These are phyloP conservation scores for Aphelenchoides fujianensis DNA, from an alignment of 1,140 invertebrate species.

Conservation along the genomic window DNA sequence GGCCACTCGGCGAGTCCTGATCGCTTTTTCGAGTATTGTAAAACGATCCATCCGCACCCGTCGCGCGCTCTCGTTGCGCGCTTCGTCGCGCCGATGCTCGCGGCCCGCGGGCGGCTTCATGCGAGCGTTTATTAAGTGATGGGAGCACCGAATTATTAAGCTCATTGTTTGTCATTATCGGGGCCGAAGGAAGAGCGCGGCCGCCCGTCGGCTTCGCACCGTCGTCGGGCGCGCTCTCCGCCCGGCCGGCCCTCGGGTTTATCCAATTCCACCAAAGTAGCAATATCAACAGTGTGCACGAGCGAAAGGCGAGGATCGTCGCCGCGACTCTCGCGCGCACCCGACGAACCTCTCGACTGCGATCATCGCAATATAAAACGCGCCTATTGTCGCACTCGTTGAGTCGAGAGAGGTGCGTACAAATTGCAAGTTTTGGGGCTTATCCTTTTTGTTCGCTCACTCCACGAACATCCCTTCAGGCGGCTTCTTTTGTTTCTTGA, in stretches of 20 bases:
- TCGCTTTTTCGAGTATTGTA: background rate
- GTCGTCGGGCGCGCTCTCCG: background rate
- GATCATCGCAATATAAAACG: no score
- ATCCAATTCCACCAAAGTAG: conserved; percentile 1
- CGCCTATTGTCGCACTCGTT: background rate
- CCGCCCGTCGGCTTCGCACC: no score
- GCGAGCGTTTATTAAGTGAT: conserved; percentile 3
- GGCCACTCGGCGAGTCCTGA: background rate
- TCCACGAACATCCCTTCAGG: no score
- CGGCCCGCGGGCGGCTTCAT: background rate
- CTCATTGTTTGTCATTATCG: conserved; percentile 5
- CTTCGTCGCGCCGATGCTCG: background rate
- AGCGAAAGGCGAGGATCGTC: background rate
- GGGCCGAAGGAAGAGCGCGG: background rate
- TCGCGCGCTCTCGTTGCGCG: background rate
- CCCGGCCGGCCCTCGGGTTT: background rate
- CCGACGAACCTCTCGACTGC: background rate
- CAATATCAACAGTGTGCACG: background rate
- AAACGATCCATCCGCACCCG: background rate
- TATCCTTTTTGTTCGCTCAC: no score
- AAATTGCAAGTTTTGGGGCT: background rate
- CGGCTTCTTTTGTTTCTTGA: no score
- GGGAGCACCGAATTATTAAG: background rate
- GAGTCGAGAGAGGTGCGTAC: background rate
- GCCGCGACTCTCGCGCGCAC: background rate